Conservation (phyloP, 2,797 vertebrate genomes). For the Anas bahamensis region DNA sequence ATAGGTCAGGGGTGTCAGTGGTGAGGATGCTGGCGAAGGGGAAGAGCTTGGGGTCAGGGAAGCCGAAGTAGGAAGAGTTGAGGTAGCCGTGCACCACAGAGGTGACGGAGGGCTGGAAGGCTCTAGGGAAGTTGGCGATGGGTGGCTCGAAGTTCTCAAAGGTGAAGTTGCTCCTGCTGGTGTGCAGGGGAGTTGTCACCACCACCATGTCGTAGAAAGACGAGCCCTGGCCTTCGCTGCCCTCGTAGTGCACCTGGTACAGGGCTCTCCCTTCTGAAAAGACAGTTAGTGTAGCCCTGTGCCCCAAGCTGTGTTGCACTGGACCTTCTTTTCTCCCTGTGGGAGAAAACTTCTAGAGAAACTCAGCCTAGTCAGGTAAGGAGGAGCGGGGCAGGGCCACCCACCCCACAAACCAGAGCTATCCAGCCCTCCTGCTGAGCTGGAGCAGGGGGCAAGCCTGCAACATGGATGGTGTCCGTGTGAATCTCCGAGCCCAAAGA, state of each 20-base stretch:
- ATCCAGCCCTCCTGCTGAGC: background rate
- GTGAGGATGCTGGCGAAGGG: constrained; percentile 93
- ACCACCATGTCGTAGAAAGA: constrained; percentile 94
- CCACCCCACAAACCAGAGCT: background rate
- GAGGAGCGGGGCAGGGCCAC: background rate
- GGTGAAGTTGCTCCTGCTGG: constrained; percentile 82
- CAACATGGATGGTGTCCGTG: background rate
- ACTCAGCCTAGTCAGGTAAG: background rate
- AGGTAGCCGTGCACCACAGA: constrained; percentile 97
- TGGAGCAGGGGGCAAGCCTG: background rate
- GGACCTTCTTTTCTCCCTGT: too few species aligned
- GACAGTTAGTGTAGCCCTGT: background rate
- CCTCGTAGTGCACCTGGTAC: constrained; percentile 88
- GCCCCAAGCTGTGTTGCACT: background rate
- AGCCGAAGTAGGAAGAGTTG: constrained; percentile 96
- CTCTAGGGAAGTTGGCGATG: constrained; percentile 78
- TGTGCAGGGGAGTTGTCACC: constrained; percentile 89
- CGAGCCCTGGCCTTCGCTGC: constrained; percentile 72
- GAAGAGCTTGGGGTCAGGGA: constrained; percentile 94
- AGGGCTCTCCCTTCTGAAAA: constrained; percentile 84
- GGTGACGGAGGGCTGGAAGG: constrained; percentile 89
- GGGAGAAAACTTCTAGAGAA: background rate
- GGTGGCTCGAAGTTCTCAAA: constrained; percentile 87
- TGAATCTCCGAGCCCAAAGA: background rate
- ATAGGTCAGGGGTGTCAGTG: constrained; percentile 85